Evolutionary conservation across 2,797 vertebrate genomes (phyloP), one percentile per base, ranked within the genome.

Genomic region (Corythornis leucogaster): DNA sequence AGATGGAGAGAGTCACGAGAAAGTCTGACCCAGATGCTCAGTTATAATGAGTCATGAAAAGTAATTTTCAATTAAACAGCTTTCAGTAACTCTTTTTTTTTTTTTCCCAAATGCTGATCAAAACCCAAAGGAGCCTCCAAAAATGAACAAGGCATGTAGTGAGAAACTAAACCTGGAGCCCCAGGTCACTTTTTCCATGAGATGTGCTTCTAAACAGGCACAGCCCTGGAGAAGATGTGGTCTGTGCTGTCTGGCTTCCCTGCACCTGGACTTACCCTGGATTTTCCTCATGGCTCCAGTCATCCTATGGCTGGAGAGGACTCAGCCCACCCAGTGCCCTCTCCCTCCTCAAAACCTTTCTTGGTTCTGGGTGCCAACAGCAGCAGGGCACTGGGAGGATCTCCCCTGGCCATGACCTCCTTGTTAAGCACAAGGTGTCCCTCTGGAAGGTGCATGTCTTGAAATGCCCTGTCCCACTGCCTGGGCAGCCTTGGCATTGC

Each of bases 361-460:
- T 14, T 10, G n/a, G 18, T 81, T 35, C 55, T 64, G 66, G 66
- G 50, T 38, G 16, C 40, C 40, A 25, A 15, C 18, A 69, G 55
- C 66, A 30, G 5, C 25, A 46, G 64, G 38, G 21, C 53, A 30
- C 1, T 19, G 33, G 1, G 0, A 38, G 15, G 22, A 40, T 31
- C 38, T 75, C 14, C 51, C 58, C 43, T 51, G 54, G 35, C 63
- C 22, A 2, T 53, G 77, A 90, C 74, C 55, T 79, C 58, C 6
- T 25, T 31, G 43, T 15, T 31, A 7, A 84, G 90, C 61, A 90
- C 94, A 84, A 63, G 59, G 31, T 79, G 70, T 66, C 48, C 74
- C 51, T 93, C 14, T 1, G 19, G 63, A 91, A 86, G 48, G 30
- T 70, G 17, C 15, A 18, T 26, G 77, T 35, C 77, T 28, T 62